Percentiles rank a stretch among this genome's conserved stretches.
Conservation (phyloP, 2,113 vertebrate genomes). For the Ptyas mucosa region DNA sequence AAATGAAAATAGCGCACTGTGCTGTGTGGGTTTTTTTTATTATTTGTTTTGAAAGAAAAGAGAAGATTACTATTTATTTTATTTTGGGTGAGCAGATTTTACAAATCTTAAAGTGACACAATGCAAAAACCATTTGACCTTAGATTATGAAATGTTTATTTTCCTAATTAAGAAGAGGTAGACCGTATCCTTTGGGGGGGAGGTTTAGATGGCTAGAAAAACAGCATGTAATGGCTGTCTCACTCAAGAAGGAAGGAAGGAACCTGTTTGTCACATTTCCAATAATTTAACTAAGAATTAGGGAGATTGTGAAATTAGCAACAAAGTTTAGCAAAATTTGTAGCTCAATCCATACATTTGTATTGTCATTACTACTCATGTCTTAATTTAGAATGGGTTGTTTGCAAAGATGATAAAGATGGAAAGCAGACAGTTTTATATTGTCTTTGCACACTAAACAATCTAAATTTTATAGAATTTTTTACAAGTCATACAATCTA, state of each 20-base stretch:
- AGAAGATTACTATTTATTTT: neutral
- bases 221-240: neutral
- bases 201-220: neutral
- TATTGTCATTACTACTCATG: neutral
- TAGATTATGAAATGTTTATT: constrained; percentile 43
- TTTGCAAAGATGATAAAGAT: neutral
- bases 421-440: neutral
- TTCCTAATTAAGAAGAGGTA: constrained; percentile 15
- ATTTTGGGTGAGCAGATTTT: neutral
- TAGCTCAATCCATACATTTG: neutral
- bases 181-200: neutral
- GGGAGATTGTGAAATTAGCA: neutral
- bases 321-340: neutral
- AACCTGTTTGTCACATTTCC: neutral
- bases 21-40: constrained; percentile 34
- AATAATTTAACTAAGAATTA: neutral
- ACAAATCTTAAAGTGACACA: neutral
- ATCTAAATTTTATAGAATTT: neutral
- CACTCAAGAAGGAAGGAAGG: neutral
- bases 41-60: neutral
- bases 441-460: neutral
- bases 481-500: neutral
- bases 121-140: neutral
- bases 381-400: neutral
- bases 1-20: constrained; percentile 33